Conservation (phyloP, 2,797 vertebrate species). For the Sebastiscus albofasciatus region DNA sequence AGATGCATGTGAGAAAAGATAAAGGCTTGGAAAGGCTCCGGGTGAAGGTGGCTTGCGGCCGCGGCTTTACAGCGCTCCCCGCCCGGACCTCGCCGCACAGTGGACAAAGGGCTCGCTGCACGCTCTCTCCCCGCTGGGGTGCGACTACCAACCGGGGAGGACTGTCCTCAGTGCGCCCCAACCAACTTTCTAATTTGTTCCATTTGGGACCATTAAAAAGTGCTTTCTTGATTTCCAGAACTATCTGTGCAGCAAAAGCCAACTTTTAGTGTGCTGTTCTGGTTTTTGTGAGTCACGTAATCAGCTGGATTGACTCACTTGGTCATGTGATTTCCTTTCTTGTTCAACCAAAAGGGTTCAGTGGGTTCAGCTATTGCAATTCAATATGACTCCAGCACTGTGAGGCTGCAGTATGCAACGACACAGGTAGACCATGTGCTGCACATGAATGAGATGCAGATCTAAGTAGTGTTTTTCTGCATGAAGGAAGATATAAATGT, state of each 20-base stretch:
- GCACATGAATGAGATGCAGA: neutral
- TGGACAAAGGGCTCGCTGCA: too few species aligned
- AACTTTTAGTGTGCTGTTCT: neutral
- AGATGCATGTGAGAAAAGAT: too few species aligned
- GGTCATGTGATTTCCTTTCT: constrained; percentile 9
- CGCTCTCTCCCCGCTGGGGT: too few species aligned
- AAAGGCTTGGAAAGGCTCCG: too few species aligned
- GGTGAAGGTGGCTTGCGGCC: too few species aligned
- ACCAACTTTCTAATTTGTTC: neutral
- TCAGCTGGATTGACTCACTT: neutral
- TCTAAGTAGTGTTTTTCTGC: neutral
- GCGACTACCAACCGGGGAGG: too few species aligned
- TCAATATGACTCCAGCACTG: neutral
- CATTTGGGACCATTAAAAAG: neutral
- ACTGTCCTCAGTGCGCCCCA: too few species aligned
- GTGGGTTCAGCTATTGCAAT: neutral
- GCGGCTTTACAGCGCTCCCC: too few species aligned
- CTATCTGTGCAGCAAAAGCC: neutral
- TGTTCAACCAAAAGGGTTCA: constrained; percentile 8
- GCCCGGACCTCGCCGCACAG: too few species aligned
- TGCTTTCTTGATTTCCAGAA: neutral
- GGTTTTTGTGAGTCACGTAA: neutral
- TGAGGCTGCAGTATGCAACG: neutral
- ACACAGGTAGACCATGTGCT: neutral
- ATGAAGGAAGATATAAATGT: neutral